phyloP scores from a whole-genome alignment of 2,888 invertebrate species.

The Nasonia oneida region DNA sequence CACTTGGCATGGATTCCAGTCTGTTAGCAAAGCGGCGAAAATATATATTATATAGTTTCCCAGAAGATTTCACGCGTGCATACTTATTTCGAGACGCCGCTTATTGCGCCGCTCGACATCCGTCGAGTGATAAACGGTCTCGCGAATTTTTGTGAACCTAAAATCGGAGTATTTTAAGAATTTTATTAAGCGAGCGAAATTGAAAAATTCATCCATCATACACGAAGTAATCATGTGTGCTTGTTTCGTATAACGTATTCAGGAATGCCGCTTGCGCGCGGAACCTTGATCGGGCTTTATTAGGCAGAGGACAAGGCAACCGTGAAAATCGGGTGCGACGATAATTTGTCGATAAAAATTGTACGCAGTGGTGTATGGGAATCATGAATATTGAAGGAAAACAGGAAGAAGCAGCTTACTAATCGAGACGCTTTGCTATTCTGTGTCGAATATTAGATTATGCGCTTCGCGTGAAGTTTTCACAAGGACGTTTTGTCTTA shows the following conservation, averaged over 20 bases:
- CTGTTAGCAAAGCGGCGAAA: background rate
- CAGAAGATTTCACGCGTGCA: slow-evolving; percentile 9
- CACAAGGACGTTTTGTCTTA: slow-evolving; percentile 12
- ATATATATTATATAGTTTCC: slow-evolving; percentile 17
- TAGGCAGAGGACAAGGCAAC: slow-evolving; percentile 6
- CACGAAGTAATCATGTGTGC: too few species aligned
- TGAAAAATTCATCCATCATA: too few species aligned
- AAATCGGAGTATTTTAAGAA: background rate
- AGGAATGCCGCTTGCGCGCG: background rate
- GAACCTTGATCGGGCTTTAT: slow-evolving; percentile 28
- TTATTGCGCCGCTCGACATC: background rate
- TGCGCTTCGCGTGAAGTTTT: background rate
- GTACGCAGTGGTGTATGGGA: background rate
- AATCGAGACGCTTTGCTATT: background rate
- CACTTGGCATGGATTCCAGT: background rate
- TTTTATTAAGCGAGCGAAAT: too few species aligned
- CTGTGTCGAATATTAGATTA: background rate
- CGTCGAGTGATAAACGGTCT: background rate
- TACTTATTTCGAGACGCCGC: slow-evolving; percentile 37
- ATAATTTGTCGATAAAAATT: slow-evolving; percentile 33
- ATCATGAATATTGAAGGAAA: slow-evolving; percentile 28
- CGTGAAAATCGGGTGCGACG: background rate
- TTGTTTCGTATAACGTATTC: background rate
- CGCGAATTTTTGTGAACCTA: background rate
- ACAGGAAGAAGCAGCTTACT: background rate